Conservation (phyloP, 2,113 vertebrate genomes). For the Ptyas mucosa region DNA sequence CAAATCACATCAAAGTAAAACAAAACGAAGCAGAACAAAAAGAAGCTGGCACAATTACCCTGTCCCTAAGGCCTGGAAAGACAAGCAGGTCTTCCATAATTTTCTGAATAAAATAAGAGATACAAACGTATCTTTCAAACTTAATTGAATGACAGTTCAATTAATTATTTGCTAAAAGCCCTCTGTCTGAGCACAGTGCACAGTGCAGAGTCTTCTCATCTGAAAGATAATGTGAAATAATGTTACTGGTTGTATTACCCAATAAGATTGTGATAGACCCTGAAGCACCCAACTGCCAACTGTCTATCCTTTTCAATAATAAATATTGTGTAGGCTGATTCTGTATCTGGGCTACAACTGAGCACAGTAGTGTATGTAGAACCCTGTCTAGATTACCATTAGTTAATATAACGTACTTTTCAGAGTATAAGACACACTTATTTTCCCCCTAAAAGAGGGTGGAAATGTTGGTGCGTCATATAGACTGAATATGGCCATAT, state of each 20-base stretch:
- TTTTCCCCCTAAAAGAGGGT: too few relatives aligned
- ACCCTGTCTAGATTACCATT: not conserved
- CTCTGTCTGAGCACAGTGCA: constrained; percentile 42
- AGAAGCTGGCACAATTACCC: not conserved
- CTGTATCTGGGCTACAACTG: not conserved
- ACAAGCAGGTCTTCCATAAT: not conserved
- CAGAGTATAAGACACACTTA: too few relatives aligned
- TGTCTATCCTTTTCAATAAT: not conserved
- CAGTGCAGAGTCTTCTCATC: constrained; percentile 22
- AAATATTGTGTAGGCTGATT: not conserved
- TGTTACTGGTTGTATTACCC: constrained; percentile 57
- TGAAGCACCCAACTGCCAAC: constrained; percentile 45
- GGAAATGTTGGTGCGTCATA: too few relatives aligned
- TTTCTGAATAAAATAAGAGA: not conserved
- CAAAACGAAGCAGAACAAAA: not conserved
- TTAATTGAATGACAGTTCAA: constrained; percentile 44
- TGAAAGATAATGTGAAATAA: constrained; percentile 52
- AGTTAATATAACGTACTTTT: not conserved
- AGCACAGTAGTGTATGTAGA: not conserved
- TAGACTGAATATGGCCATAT: too few relatives aligned
- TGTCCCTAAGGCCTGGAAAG: not conserved
- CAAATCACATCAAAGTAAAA: not conserved
- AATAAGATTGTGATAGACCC: constrained; percentile 59
- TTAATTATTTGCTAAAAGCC: constrained; percentile 45
- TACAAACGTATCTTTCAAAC: not conserved